Conservation (phyloP, 2,113 vertebrate species). For the Bambusicola thoracicus region DNA sequence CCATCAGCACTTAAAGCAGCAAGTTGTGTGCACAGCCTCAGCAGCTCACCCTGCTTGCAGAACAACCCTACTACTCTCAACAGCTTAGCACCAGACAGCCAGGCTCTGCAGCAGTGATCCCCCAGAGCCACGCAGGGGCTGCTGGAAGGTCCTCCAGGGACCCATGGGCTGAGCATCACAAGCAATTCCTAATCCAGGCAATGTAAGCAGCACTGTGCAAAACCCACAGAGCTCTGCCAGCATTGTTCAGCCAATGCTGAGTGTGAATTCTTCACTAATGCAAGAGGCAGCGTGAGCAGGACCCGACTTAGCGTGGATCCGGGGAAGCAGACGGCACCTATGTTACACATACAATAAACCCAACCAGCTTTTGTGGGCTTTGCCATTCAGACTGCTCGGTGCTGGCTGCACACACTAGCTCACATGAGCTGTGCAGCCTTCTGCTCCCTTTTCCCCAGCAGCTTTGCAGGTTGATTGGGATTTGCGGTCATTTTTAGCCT, state of each 20-base stretch:
- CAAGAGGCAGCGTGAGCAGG: neutral
- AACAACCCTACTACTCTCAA: neutral
- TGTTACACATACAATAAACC: neutral
- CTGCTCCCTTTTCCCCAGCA: neutral
- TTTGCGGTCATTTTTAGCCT: neutral
- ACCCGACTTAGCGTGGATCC: neutral
- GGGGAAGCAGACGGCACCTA: neutral
- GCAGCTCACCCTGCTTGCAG: neutral
- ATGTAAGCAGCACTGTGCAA: rapidly evolving
- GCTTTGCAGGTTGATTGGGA: neutral
- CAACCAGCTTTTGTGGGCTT: neutral
- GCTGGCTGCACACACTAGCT: neutral
- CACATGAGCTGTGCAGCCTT: neutral
- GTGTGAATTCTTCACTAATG: rapidly evolving
- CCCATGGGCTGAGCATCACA: rapidly evolving
- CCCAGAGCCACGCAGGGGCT: neutral
- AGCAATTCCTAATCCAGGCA: neutral
- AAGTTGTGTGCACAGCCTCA: rapidly evolving
- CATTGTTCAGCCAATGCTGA: neutral
- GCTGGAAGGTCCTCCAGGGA: neutral
- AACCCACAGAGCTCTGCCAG: neutral
- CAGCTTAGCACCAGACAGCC: neutral
- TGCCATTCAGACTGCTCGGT: neutral
- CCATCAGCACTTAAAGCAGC: neutral
- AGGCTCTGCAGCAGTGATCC: neutral